These are phyloP conservation scores for Patiria pectinifera DNA, from an alignment of 53 echinoderm and acorn worm genomes.

Conservation along the genomic window DNA sequence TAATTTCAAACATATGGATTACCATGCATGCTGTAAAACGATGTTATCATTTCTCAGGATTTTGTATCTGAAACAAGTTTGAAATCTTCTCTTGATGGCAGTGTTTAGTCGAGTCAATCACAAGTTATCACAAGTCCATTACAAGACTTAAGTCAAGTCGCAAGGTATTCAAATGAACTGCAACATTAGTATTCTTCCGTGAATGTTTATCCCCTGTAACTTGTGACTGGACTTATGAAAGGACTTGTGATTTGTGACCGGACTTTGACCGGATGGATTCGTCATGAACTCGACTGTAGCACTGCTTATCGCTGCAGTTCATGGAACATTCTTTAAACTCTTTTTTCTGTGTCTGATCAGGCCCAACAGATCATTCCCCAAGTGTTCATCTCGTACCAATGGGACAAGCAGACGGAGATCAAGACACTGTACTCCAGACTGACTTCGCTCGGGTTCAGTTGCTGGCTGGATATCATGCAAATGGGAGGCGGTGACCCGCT, in stretches of 20 bases:
- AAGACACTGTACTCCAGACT: slow-evolving; percentile 87
- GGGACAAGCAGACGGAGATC: slow-evolving; percentile 89
- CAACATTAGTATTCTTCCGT: not conserved
- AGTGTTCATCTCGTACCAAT: slow-evolving; percentile 97
- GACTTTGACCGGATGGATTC: not conserved
- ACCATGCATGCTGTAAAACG: too few species aligned
- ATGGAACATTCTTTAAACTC: not conserved
- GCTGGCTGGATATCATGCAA: slow-evolving; percentile 92
- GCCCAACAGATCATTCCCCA: slow-evolving; percentile 52
- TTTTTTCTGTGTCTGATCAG: slow-evolving; percentile 15
- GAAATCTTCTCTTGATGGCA: too few species aligned
- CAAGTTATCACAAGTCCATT: too few species aligned
- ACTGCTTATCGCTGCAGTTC: not conserved
- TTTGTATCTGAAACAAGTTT: too few species aligned
- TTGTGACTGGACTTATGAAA: not conserved
- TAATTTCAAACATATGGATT: too few species aligned
- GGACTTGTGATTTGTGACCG: not conserved
- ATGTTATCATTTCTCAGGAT: too few species aligned
- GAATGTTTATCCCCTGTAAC: not conserved
- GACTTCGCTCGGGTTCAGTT: slow-evolving; percentile 83
- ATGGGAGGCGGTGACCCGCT: slow-evolving; percentile 97
- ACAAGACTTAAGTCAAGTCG: too few species aligned
- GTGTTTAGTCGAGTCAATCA: too few species aligned
- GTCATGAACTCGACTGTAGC: not conserved
- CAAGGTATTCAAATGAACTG: too few species aligned